Evolutionary conservation across 2,113 vertebrate species (phyloP), one percentile per base, ranked within the genome.

Genomic region (Prunella fulvescens): DNA sequence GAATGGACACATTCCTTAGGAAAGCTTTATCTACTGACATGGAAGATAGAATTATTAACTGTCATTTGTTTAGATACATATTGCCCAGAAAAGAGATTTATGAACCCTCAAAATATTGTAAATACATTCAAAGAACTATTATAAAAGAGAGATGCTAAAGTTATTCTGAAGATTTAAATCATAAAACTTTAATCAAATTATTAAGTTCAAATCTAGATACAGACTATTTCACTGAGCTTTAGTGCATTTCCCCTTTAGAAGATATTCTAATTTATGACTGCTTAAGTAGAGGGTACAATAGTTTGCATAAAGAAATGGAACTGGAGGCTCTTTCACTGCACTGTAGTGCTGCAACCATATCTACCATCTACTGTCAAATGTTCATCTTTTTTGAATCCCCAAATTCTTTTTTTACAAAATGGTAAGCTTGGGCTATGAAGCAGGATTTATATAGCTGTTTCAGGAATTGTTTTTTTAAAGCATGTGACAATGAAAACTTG

Each of bases 391-490:
- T 84, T 42, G 12, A 37, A 37, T 37, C 37, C 53, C 65, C 50
- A 90, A 81, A 92, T 94, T 88, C 8, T 92, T 91, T 90, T 92
- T 96, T 87, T 88, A 66, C 65, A 88, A 60, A 93, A 65, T 28
- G 29, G 54, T 28, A 70, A 93, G 85, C 71, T 91, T 62, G 85
- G 81, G 60, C 66, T 13, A 19, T 29, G 84, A 95, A 57, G 47
- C 6, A 35, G 91, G 67, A 91, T 96, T 97, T 97, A 91, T 83
- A 61, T 23, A 78, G 83, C 76, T 94, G 91, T 86, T 95, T 88
- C 87, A 61, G 22, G 81, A 95, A 91, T 39, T 88, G 64, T 28
- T 93, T 95, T 95, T 94, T 91, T 90, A 94, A 97, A 97, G 69
- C 72, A 37, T 1, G 0, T 1, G 12, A 37, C 35, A 37, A 44